Conservation (phyloP, 1,140 invertebrate species). For the Drosophila sproati region DNA sequence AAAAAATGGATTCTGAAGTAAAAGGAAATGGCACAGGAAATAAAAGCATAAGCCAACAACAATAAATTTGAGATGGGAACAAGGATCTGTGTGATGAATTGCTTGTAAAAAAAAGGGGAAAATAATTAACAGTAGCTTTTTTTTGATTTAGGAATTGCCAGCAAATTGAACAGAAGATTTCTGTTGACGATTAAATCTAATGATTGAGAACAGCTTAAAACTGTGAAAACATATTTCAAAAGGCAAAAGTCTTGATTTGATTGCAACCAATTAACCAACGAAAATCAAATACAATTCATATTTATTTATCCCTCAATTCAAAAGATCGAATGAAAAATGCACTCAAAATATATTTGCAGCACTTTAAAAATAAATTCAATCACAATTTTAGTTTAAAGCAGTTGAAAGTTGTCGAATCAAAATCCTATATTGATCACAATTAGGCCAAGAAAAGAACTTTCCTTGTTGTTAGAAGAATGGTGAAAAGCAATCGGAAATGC, state of each 20-base stretch:
- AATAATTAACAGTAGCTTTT: conserved; percentile 64
- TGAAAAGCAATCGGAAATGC: conserved; percentile 34
- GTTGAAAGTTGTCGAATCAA: neutral
- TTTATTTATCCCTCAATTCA: too few species aligned
- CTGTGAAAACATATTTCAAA: neutral
- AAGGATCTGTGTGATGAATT: conserved; percentile 59
- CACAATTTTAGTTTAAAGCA: neutral
- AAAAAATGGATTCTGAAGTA: conserved; percentile 27
- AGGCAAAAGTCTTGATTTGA: too few species aligned
- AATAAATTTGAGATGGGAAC: conserved; percentile 37
- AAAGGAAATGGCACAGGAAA: conserved; percentile 64
- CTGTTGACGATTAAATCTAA: conserved; percentile 4
- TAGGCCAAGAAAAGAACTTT: conserved; percentile 9
- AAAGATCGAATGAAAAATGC: too few species aligned
- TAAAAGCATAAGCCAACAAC: conserved; percentile 54
- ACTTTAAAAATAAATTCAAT: neutral
- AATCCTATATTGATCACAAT: conserved; percentile 2
- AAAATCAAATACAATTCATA: too few species aligned
- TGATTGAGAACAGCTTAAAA: neutral
- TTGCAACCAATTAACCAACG: neutral
- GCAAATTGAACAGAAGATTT: conserved; percentile 68
- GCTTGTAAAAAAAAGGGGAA: conserved; percentile 49
- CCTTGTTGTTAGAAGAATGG: conserved; percentile 4
- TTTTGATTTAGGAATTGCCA: conserved; percentile 16
- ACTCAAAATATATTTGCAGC: neutral